Evolutionary conservation across 1,140 invertebrate genomes (phyloP), one percentile per base, ranked within the genome.

Genomic region (Neomicropteryx cornuta): DNA sequence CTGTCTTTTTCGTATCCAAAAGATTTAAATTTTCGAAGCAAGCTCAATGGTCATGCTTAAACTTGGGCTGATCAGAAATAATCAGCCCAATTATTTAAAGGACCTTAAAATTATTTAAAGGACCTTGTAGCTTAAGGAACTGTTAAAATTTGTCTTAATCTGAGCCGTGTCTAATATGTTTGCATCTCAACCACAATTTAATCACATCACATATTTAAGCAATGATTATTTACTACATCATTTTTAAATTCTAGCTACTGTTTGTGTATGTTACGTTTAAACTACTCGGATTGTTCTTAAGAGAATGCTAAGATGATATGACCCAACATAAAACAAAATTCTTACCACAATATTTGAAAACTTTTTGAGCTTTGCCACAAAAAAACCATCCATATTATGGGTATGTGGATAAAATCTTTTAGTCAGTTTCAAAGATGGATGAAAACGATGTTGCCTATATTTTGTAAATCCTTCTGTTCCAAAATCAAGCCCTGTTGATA

Each of bases 331-430:
- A 21, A 24, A 16, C 27, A 18, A 36, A 33, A 47, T 50, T 63
- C 62, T 62, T 58, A 67, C 64, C 63, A 87, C 81, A 33, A 77
- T 73, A 70, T 96, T 92, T 1, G 87, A 91, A 57, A 95, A 86
- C 55, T 98, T 99, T 64, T 95, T 93, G 1, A 99, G 60, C 71
- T 99, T 99, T 3, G 93, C 93, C 10, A 99, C 93, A 73, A 92
- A 99, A 60, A 99, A 99, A 20, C 97, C 97, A 71, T 99, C 96
- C 83, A 99, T 91, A 61, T 99, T 99, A 57, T 98, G 92, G 11
- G 84, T 83, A 60, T 99, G 96, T 3, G 96, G 96, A 68, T 98
- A 99, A 68, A 93, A 97, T 42, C 95, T 70, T 64, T 78, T 78
- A 0, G 90, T 87, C 16, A 93, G 61, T 58, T 93, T 92, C 57